Evolutionary conservation across 1,140 invertebrate species (phyloP).

Genomic region (Drosophila simulans): DNA sequence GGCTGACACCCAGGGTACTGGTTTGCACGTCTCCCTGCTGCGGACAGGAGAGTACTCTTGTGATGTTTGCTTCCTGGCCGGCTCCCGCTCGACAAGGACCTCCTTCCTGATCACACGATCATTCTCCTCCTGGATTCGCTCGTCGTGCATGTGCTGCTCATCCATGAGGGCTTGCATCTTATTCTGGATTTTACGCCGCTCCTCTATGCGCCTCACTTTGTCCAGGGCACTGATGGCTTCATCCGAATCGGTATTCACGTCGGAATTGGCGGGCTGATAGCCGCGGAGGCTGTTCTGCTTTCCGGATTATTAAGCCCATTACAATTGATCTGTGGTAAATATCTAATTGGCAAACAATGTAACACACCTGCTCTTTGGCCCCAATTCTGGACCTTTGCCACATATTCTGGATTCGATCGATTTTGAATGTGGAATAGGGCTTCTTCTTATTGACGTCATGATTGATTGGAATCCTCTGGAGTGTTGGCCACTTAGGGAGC

Average conservation of each 20-base stretch:
- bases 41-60: neutral
- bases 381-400: neutral
- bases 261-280: neutral
- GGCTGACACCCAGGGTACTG: neutral
- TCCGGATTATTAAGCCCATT: neutral
- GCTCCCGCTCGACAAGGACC: neutral
- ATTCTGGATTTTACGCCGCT: conserved; percentile 7
- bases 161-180: neutral
- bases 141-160: neutral
- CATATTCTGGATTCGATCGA: neutral
- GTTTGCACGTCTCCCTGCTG: neutral
- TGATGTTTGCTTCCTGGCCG: neutral
- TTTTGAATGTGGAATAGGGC: neutral
- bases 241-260: neutral
- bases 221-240: neutral
- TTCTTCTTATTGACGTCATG: neutral
- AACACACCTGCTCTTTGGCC: neutral
- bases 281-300: conserved; percentile 4
- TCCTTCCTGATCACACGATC: neutral
- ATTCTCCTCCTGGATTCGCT: neutral
- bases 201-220: neutral
- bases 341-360: no score
- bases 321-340: neutral
- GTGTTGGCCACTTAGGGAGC: neutral
- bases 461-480: neutral